Conservation (phyloP, 2,113 vertebrate genomes). For the Callorhinus ursinus region DNA sequence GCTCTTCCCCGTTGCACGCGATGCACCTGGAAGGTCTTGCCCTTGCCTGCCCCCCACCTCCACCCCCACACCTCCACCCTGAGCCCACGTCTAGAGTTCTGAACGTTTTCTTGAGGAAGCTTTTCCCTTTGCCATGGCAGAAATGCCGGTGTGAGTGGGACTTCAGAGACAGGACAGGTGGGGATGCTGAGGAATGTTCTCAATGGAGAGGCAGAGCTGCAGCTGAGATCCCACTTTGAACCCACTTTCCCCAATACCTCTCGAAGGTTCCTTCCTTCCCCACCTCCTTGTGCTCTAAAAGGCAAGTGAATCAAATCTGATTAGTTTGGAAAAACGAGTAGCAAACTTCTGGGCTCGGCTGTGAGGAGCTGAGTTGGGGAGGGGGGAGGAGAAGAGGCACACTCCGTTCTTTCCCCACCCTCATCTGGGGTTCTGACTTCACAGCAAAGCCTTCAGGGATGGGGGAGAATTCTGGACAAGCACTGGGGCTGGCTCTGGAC, state of each 20-base stretch:
- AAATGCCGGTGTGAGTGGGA: neutral
- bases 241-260: neutral
- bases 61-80: neutral
- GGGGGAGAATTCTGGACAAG: neutral
- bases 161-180: neutral
- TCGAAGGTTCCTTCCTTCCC: neutral
- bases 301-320: neutral
- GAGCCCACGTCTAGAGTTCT: neutral
- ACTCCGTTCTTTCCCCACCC: neutral
- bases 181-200: neutral
- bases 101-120: neutral
- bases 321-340: neutral
- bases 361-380: neutral
- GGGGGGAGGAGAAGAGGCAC: neutral
- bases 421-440: neutral
- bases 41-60: neutral
- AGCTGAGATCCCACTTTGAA: neutral
- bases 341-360: neutral
- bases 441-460: neutral
- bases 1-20: neutral
- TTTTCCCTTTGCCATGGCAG: neutral
- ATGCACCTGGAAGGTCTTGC: neutral
- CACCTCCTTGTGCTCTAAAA: neutral
- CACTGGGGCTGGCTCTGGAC: neutral
- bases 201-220: neutral